Evolutionary conservation across 2,797 vertebrate species (phyloP).

Genomic region (Kryptopterus vitreolus): DNA sequence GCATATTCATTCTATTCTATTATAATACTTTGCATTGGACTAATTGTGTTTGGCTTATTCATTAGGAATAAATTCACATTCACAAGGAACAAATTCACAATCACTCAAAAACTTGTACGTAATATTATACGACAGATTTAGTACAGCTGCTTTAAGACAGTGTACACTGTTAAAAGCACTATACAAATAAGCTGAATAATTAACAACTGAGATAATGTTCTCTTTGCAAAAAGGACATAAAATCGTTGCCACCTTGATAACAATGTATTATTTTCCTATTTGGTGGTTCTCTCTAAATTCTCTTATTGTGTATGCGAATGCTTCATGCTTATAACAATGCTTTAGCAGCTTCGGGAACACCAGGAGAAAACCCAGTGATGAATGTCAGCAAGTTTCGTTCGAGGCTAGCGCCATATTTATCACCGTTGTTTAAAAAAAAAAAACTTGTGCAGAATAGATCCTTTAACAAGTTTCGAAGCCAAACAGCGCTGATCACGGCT

Average conservation of each 20-base stretch:
- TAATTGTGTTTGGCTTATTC: too few species aligned
- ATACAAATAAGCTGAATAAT: too few species aligned
- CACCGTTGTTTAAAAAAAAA: neutral
- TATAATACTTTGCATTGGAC: neutral
- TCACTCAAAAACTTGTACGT: too few species aligned
- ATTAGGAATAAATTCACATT: too few species aligned
- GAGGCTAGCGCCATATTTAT: neutral
- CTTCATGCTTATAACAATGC: neutral
- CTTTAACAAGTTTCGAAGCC: neutral
- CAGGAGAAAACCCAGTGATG: neutral
- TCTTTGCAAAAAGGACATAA: neutral
- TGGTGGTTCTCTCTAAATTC: neutral
- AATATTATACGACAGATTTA: too few species aligned
- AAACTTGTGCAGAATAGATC: neutral
- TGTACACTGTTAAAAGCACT: too few species aligned
- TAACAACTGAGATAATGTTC: too few species aligned
- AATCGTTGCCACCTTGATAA: neutral
- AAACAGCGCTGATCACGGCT: conserved; percentile 17
- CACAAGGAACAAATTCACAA: too few species aligned
- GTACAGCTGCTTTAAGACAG: too few species aligned
- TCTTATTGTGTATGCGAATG: conserved; percentile 13
- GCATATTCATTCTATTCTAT: too few species aligned
- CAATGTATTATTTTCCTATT: neutral
- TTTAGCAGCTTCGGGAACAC: conserved; percentile 18
- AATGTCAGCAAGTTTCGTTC: conserved; percentile 9